Evolutionary conservation across 2,113 vertebrate genomes (phyloP), one percentile per base, ranked within the genome.

Genomic region (Leucosticte australis): DNA sequence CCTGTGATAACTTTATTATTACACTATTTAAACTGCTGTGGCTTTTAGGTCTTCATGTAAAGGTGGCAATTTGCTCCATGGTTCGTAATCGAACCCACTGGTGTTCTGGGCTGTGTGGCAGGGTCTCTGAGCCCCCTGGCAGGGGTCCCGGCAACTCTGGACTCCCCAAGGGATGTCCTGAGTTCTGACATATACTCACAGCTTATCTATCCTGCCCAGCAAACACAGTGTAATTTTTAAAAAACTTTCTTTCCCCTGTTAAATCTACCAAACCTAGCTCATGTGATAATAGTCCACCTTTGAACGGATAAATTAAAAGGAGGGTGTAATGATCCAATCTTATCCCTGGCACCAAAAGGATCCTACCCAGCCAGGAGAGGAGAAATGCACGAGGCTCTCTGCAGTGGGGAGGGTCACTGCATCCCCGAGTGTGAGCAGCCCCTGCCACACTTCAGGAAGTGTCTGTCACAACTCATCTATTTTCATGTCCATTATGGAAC

Each of bases 391-490:
- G 64, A 82, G 83, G 57, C 57, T 94, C 80, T 6, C 49, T 27
- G 90, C 89, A 67, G 3, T 47, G 30, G 62, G 21, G 86, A 87
- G 69, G 94, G 96, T 86, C 95, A 89, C 57, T 31, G 13, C 69
- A 57, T 97, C 89, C 57, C 90, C 15, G 16, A 91, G 95, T 82
- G 91, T 57, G 92, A 95, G 74, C 35, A 5, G 76, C 49, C 47
- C 17, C 78, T 78, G 86, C 94, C 94, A 82, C 90, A 96, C 97
- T 97, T 97, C 96, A 95, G 97, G 97, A 98, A 98, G 95, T 95
- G 96, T 92, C 98, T 98, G 98, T 98, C 98, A 98, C 77, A 96
- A 96, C 89, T 94, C 22, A 98, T 98, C 91, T 98, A 87, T 94
- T 98, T 91, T 79, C 68, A 85, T 85, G 98, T 98, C 98, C 85